These are phyloP conservation scores for Cryptocheilus praepositus DNA, from an alignment of 2,888 invertebrate species.

Conservation along the genomic window DNA sequence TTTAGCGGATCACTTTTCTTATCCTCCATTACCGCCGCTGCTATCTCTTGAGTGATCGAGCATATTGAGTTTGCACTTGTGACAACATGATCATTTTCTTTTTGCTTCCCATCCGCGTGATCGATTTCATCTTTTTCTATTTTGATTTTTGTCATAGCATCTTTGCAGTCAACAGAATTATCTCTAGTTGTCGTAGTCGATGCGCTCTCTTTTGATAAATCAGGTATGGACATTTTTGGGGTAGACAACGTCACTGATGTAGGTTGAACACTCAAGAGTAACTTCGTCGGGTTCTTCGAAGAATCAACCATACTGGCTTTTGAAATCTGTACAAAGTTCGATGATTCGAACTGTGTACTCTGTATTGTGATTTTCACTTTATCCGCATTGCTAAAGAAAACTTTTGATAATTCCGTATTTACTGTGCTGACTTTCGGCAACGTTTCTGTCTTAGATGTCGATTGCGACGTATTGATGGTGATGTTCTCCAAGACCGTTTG, in stretches of 20 bases:
- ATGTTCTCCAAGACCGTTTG: conserved; percentile 57
- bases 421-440: conserved; percentile 22
- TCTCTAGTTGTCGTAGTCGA: conserved; percentile 30
- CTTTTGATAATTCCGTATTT: conserved; percentile 31
- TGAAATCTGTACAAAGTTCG: conserved; percentile 28
- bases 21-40: conserved; percentile 59
- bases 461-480: conserved; percentile 24
- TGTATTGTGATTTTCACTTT: conserved; percentile 20
- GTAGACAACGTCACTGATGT: conserved; percentile 62
- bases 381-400: conserved; percentile 14
- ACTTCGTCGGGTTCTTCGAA: conserved; percentile 48
- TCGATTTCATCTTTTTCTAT: conserved; percentile 64
- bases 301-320: conserved; percentile 21
- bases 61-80: conserved; percentile 16
- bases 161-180: conserved; percentile 76
- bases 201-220: conserved; percentile 54
- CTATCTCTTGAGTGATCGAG: conserved; percentile 17
- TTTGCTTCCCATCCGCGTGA: conserved; percentile 43
- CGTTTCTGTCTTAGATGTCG: conserved; percentile 21
- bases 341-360: conserved; percentile 28
- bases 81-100: conserved; percentile 29
- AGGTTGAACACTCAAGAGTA: conserved; percentile 57
- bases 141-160: conserved; percentile 73
- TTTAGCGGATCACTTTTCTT: conserved; percentile 69
- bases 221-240: conserved; percentile 64